Evolutionary conservation across 2,797 vertebrate genomes (phyloP).

Genomic region (Thamnophis elegans): DNA sequence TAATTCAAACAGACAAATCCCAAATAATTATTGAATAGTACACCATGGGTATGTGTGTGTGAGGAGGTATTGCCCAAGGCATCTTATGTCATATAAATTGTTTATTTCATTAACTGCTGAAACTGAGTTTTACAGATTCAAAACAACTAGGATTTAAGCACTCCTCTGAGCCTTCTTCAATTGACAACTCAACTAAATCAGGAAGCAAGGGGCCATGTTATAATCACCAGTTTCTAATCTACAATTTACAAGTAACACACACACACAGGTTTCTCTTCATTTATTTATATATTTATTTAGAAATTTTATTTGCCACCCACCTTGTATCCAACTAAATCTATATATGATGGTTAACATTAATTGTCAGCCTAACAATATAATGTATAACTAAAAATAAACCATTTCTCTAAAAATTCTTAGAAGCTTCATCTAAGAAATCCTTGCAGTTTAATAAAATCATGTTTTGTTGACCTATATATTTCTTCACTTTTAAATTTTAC

Average conservation of each 20-base stretch:
- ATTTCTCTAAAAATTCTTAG: neutral
- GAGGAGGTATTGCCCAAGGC: neutral
- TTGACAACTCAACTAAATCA: too few relatives aligned
- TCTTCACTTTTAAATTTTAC: neutral
- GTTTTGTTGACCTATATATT: neutral
- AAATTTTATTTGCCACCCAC: neutral
- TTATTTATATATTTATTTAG: neutral
- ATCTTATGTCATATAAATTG: neutral
- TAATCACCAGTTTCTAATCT: neutral
- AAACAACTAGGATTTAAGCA: neutral
- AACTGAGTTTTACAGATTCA: neutral
- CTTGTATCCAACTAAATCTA: neutral
- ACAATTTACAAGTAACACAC: neutral
- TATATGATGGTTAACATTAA: too few relatives aligned
- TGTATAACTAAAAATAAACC: neutral
- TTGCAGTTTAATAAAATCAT: neutral
- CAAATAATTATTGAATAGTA: neutral
- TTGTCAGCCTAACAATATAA: neutral
- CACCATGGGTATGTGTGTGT: neutral
- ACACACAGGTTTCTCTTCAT: neutral
- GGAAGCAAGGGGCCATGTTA: neutral
- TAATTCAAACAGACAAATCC: neutral
- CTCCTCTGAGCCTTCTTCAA: too few relatives aligned
- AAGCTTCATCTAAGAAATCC: neutral
- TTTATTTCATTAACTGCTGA: neutral